Evolutionary conservation across 2,888 invertebrate species (phyloP), one percentile per base, ranked within the genome.

Genomic region (Phrixothrix hirtus): DNA sequence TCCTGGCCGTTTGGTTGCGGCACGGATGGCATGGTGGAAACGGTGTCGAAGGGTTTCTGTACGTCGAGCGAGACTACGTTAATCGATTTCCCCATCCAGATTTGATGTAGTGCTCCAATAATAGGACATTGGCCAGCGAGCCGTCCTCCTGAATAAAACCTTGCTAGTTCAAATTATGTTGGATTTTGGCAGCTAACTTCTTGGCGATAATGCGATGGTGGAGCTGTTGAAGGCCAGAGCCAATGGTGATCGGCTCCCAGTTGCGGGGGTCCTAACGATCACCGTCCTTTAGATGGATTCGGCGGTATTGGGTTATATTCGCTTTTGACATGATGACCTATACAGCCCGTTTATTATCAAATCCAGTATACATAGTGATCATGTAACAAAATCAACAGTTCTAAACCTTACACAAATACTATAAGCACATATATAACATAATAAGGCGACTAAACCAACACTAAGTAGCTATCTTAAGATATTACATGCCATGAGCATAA

Each of bases 111-210:
- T 11, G 10, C 1, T 45, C 16, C 2, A 45, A 13, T 1, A 26
- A 17, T 7, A 61, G 37, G 16, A 46, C 51, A 37, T 57, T 60
- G 9, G 34, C 15, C 13, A 34, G 31, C 5, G 6, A 4, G 9
- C 15, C 34, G 1, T 16, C 34, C 4, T 2, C 2, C n/a, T 34
- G 3, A 2, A 2, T 4, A 15, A 34, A 34, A 9, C 34, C 34
- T 5, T 15, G 15, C 15, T 34, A 15, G 9, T 2, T 10, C 6
- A 2, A 11, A 11, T 31, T 4, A 7, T 3, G 31, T 6, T 10
- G 2, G 2, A 13, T 2, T 2, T 2, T 3, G 12, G 5, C 7
- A 2, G 4, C 3, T 7, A 31, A 7, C 2, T 12, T 4, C 6
- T 13, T 11, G 3, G 31, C 5, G 2, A 31, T 2, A 2, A 31